Conservation (phyloP, 2,113 vertebrate genomes). For the Nothoprocta perdicaria region DNA sequence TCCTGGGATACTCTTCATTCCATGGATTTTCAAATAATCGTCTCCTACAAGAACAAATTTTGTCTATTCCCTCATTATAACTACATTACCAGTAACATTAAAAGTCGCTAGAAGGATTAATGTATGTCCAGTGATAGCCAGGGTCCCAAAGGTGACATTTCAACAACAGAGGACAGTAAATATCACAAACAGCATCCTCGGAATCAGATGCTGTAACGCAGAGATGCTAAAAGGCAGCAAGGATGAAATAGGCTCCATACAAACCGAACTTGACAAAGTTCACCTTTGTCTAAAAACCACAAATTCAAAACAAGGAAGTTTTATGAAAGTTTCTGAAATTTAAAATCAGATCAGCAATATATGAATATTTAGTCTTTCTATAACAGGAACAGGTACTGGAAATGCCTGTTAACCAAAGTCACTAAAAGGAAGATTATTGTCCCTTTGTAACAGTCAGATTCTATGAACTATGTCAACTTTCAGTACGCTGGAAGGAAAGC, state of each 20-base stretch:
- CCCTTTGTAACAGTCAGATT: background rate
- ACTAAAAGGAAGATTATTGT: background rate
- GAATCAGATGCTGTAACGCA: background rate
- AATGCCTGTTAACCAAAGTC: background rate
- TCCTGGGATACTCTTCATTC: background rate
- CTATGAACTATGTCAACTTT: conserved; percentile 2
- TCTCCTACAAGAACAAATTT: background rate
- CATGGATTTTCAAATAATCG: background rate
- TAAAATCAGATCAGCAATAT: background rate
- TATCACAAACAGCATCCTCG: background rate
- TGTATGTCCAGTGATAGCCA: background rate
- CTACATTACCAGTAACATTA: background rate
- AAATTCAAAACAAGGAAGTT: background rate
- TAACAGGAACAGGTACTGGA: background rate
- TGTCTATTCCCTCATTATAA: background rate
- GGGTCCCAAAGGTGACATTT: conserved; percentile 9
- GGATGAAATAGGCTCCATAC: background rate
- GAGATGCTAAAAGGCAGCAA: background rate
- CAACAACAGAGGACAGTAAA: background rate
- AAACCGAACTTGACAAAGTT: background rate
- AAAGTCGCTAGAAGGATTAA: background rate
- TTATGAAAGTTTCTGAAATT: background rate
- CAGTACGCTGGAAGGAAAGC: background rate
- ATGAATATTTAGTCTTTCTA: background rate
- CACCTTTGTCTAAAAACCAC: background rate